These are phyloP conservation scores for Leptinotarsa haldemani DNA, from an alignment of 2,888 invertebrate genomes.

Conservation along the genomic window DNA sequence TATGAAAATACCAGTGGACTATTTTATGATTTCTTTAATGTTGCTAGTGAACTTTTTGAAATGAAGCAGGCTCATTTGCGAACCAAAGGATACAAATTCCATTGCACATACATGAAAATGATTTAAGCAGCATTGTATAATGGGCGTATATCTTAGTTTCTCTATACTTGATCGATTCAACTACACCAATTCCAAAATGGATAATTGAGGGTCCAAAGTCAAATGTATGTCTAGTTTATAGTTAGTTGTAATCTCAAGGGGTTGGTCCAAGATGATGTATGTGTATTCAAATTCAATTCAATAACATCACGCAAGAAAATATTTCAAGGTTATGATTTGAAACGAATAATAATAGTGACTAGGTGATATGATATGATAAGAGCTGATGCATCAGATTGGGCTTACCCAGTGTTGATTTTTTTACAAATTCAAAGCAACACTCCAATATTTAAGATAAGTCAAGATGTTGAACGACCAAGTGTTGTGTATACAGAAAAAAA, in stretches of 20 bases:
- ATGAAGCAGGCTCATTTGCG: constrained; percentile 16
- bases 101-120: constrained; percentile 21
- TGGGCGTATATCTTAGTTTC: constrained; percentile 22
- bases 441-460: not conserved
- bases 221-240: constrained; percentile 52
- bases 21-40: not conserved
- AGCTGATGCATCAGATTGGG: not conserved
- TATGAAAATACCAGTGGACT: no score
- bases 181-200: constrained; percentile 42
- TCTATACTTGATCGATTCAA: constrained; percentile 27
- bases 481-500: constrained; percentile 1
- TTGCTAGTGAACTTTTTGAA: constrained; percentile 4
- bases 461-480: constrained; percentile 4
- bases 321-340: not conserved
- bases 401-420: not conserved
- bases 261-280: constrained; percentile 2
- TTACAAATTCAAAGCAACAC: not conserved
- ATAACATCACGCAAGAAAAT: not conserved
- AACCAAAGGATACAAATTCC: constrained; percentile 20
- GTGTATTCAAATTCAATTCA: not conserved
- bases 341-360: no score
- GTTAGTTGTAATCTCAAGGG: constrained; percentile 6
- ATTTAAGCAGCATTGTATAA: constrained; percentile 10
- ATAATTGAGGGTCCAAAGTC: constrained; percentile 52
- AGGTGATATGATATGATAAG: no score